Base-by-base conservation (phyloP, 2,888 invertebrate genomes). In the Catocala sponsa region DNA sequence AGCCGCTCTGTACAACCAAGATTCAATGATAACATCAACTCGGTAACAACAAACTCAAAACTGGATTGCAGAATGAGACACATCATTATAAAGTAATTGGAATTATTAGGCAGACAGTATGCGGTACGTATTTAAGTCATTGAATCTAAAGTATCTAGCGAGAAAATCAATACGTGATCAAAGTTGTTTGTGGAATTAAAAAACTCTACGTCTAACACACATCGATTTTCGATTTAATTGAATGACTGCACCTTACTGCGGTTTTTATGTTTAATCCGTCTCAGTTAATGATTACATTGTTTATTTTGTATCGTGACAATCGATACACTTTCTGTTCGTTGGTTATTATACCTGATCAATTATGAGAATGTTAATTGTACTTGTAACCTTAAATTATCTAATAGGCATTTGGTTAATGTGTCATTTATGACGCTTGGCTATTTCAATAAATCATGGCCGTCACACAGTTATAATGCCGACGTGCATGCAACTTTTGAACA, bases 221-320 rank as follows among this genome's bases (percentile, higher is more conserved):
- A 41, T 13, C 35, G 55, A 62, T 51, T 65, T 65, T 67, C 56
- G 44, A 68, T 64, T 6, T 63, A 75, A 72, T 68, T 68, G 68
- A 65, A 61, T 59, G 59, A 58, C 25, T 58, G 48, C 35, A 52
- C 50, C 63, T 60, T 55, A 54, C 52, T 59, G 59, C 51, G 59
- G 43, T 74, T 74, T 65, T 74, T 67, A 59, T 60, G 59, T 63
- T 58, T 55, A 35, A 49, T 38, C 15, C 44, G 42, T 33, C 35
- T 51, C 50, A 43, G 42, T 54, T 59, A 48, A 38, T 61, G 61
- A 70, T 61, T 64, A 58, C 54, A 15, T 59, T 15, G 15, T 11
- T 63, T 72, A 59, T 65, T 63, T 67, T 49, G 52, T 57, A 42
- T 70, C 68, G 63, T 68, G 62, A 68, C 50, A 59, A 58, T 54